These are phyloP conservation scores for Mylabris sibirica DNA, from an alignment of 2,888 invertebrate genomes.

Conservation along the genomic window DNA sequence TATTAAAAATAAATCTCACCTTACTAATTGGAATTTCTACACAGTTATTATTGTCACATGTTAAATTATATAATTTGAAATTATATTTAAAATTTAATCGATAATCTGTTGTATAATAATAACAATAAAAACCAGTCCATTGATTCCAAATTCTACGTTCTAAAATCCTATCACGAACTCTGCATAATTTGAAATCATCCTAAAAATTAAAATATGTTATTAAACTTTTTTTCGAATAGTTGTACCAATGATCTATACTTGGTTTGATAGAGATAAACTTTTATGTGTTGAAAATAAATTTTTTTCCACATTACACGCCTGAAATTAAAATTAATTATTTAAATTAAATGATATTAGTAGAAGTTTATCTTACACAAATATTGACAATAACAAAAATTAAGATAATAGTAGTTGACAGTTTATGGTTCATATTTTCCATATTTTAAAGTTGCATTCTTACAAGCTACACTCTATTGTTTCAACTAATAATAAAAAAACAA, in stretches of 20 bases:
- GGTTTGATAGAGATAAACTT: not conserved
- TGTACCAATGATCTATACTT: not conserved
- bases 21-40: conserved; percentile 1
- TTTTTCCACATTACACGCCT: not conserved
- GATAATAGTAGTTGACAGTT: not conserved
- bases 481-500: not conserved
- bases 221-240: not conserved
- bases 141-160: conserved; percentile 39
- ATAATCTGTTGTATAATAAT: conserved; percentile 38
- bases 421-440: not conserved
- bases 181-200: conserved; percentile 18
- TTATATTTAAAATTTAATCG: conserved; percentile 14
- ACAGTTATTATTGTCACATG: not conserved
- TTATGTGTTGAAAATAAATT: not conserved
- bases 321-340: not conserved
- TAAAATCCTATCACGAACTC: not conserved
- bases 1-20: not conserved
- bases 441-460: not conserved
- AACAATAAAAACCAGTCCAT: conserved; percentile 42
- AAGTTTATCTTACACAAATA: not conserved
- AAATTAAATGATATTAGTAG: not conserved
- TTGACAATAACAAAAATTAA: not conserved
- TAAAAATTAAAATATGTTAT: not conserved
- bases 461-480: not conserved
- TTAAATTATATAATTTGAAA: not conserved